Percentiles rank a stretch among this genome's conserved stretches.
Evolutionary conservation across 1,140 invertebrate genomes (phyloP).

Genomic region (Caenorhabditis latens): DNA sequence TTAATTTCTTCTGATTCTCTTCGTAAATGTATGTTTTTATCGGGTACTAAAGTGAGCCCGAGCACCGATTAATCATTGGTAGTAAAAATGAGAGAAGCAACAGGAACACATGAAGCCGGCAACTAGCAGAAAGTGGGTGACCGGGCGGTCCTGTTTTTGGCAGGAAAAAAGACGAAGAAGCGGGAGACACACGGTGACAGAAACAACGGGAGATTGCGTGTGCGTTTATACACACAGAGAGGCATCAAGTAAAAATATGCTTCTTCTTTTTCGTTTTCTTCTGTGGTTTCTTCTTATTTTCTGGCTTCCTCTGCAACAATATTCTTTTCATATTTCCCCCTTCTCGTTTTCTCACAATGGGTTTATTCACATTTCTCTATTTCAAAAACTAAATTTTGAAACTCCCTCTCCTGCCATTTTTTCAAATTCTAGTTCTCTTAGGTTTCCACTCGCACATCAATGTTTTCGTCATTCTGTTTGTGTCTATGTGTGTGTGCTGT

Average conservation of each 20-base stretch:
- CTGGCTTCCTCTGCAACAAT: neutral
- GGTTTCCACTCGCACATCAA: too few relatives aligned
- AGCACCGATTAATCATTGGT: neutral
- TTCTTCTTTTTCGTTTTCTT: constrained; percentile 38
- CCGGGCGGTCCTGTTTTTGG: constrained; percentile 29
- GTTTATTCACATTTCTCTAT: constrained; percentile 2
- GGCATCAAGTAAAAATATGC: constrained; percentile 38
- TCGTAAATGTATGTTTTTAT: neutral
- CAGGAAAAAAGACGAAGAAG: constrained; percentile 7
- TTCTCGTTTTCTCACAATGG: neutral
- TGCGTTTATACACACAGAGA: constrained; percentile 19
- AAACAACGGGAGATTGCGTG: constrained; percentile 54
- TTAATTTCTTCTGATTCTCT: neutral
- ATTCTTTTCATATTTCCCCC: neutral
- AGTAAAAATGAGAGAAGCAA: constrained; percentile 3
- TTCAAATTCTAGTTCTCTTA: too few relatives aligned
- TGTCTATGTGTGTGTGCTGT: neutral
- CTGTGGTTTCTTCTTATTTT: neutral
- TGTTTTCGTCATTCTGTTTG: neutral
- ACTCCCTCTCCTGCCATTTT: too few relatives aligned
- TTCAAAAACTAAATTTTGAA: too few relatives aligned
- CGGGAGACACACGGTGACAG: neutral
- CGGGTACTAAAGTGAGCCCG: neutral
- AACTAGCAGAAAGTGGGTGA: constrained; percentile 25
- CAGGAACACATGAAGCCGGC: constrained; percentile 24